Percentiles rank a stretch among this genome's conserved stretches.
Evolutionary conservation across 2,888 invertebrate species (phyloP).

Genomic region (Eupsilia transversa): DNA sequence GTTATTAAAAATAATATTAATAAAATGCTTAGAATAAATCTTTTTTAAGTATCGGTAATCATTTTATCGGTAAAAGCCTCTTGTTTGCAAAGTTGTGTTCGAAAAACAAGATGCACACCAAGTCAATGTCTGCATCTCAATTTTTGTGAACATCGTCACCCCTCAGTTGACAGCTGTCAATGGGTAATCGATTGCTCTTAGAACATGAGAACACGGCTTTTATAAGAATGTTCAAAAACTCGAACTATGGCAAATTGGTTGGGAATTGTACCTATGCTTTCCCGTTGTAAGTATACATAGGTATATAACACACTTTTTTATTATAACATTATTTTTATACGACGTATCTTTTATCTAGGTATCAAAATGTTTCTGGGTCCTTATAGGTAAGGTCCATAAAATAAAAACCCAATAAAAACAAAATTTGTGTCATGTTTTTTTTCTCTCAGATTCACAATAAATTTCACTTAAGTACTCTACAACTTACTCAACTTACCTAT

Average conservation of each 20-base stretch:
- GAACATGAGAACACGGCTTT: constrained; percentile 18
- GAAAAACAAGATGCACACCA: not conserved
- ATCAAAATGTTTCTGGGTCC: not conserved
- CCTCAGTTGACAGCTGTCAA: constrained; percentile 45
- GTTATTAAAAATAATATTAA: too few species aligned
- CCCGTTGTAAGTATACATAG: too few species aligned
- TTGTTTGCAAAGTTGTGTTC: not conserved
- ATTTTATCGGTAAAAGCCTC: not conserved
- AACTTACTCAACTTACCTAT: not conserved
- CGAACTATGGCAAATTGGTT: not conserved
- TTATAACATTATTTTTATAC: not conserved
- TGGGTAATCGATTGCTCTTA: constrained; percentile 43
- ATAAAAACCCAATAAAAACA: constrained; percentile 1
- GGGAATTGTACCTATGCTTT: constrained; percentile 1
- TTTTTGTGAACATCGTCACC: constrained; percentile 34
- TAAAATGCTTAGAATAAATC: too few species aligned
- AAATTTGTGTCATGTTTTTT: not conserved
- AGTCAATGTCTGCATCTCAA: constrained; percentile 10
- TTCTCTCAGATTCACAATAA: not conserved
- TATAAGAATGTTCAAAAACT: not conserved
- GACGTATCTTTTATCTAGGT: not conserved
- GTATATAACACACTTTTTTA: too few species aligned
- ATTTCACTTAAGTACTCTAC: not conserved
- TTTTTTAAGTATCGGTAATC: not conserved
- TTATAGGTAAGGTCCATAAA: not conserved